Percentiles rank a stretch among this genome's conserved stretches.
These are phyloP conservation scores for Junonia oenone DNA, from an alignment of 2,888 invertebrate species.

Conservation along the genomic window DNA sequence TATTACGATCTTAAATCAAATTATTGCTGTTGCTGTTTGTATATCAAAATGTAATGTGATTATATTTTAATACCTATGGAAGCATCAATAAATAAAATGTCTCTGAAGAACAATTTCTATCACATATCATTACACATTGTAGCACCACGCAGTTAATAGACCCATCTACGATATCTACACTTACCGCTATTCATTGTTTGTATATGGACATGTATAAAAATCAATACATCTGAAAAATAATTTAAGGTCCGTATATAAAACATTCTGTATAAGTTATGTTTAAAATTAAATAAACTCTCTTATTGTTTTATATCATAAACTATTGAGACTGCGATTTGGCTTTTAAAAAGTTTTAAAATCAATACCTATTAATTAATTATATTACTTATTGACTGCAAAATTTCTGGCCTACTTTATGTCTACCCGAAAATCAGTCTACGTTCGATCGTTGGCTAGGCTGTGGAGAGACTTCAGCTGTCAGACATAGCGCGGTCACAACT, in stretches of 20 bases:
- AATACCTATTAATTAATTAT: conserved; percentile 56
- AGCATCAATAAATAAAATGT: conserved; percentile 77
- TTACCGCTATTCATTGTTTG: conserved; percentile 74
- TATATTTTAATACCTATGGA: conserved; percentile 69
- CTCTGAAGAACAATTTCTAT: conserved; percentile 77
- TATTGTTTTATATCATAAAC: conserved; percentile 67
- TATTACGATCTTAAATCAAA: conserved; percentile 57
- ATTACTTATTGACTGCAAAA: conserved; percentile 67
- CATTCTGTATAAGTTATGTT: conserved; percentile 73
- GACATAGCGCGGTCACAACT: conserved; percentile 48
- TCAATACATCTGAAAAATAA: conserved; percentile 78
- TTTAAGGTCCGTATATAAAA: conserved; percentile 76
- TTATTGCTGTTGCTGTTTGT: conserved; percentile 62
- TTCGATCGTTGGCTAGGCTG: conserved; percentile 61
- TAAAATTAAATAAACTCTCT: conserved; percentile 78
- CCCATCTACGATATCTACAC: conserved; percentile 71
- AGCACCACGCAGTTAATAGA: conserved; percentile 79
- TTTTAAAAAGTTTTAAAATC: conserved; percentile 63
- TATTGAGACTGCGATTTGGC: conserved; percentile 74
- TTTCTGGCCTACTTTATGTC: conserved; percentile 68
- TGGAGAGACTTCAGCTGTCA: conserved; percentile 47
- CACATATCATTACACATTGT: conserved; percentile 77
- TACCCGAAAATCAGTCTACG: conserved; percentile 77
- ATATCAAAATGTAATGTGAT: conserved; percentile 58
- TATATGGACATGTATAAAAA: conserved; percentile 78